phyloP scores from a whole-genome alignment of 2,113 vertebrate genomes.

The Prinia subflava region DNA sequence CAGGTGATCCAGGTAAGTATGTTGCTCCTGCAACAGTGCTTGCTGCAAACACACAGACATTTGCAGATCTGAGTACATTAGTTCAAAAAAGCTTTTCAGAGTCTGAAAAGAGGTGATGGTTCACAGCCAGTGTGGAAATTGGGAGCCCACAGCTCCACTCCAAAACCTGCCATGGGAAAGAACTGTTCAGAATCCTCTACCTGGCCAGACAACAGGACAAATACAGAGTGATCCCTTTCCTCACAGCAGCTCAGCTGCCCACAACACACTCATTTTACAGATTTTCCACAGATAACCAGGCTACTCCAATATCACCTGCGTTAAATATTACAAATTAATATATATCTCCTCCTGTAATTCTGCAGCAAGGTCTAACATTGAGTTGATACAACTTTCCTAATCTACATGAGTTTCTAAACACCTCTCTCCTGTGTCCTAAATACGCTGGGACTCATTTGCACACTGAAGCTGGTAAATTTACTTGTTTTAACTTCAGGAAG shows the following conservation, averaged over 20 bases:
- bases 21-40: constrained; percentile 77
- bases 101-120: background rate
- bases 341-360: background rate
- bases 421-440: background rate
- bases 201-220: background rate
- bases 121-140: background rate
- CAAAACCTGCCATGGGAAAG: background rate
- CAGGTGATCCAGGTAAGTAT: constrained; percentile 77
- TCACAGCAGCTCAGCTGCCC: background rate
- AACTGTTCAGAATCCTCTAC: background rate
- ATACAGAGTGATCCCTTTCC: background rate
- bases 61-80: background rate
- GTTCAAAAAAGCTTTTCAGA: background rate
- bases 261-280: background rate
- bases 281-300: background rate
- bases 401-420: background rate
- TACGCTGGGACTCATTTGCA: background rate
- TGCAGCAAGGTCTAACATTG: background rate
- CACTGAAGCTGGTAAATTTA: background rate
- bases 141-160: background rate
- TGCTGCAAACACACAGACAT: constrained; percentile 60
- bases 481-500: background rate
- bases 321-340: background rate
- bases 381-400: background rate
- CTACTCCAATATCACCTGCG: background rate